These are phyloP conservation scores for Gerris buenoi DNA, from an alignment of 1,140 invertebrate genomes.

Conservation along the genomic window DNA sequence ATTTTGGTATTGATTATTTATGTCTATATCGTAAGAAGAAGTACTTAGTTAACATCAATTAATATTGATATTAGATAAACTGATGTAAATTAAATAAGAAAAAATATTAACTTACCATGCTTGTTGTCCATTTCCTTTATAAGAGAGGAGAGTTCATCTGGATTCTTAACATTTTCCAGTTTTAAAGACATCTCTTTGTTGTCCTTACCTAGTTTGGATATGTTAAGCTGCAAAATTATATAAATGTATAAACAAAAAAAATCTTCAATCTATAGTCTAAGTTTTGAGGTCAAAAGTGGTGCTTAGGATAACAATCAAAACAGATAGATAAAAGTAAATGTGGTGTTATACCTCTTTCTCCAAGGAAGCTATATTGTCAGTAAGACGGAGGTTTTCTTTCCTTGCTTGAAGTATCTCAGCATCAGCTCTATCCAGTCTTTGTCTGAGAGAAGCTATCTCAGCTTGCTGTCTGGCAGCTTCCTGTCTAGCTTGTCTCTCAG, in stretches of 20 bases:
- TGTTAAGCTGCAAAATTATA: conserved; percentile 18
- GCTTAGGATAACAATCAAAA: no score
- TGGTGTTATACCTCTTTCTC: conserved; percentile 69
- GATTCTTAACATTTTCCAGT: conserved; percentile 35
- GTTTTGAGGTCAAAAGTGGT: no score
- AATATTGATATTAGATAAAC: no score
- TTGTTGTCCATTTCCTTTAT: conserved; percentile 62
- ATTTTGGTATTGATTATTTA: no score
- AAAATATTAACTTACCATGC: conserved; percentile 59
- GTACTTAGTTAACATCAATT: no score
- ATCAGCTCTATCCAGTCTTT: conserved; percentile 58
- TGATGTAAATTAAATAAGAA: no score
- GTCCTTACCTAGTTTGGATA: conserved; percentile 21
- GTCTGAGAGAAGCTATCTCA: conserved; percentile 58
- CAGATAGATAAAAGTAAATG: no score
- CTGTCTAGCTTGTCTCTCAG: conserved; percentile 52
- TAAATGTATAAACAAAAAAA: neutral
- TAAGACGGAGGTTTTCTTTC: conserved; percentile 53
- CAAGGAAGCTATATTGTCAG: conserved; percentile 54
- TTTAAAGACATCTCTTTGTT: conserved; percentile 10
- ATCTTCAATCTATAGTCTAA: no score
- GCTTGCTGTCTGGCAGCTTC: conserved; percentile 54
- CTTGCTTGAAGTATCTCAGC: conserved; percentile 58
- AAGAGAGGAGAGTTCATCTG: conserved; percentile 51
- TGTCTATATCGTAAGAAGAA: no score